These are phyloP conservation scores for Julus scanicus DNA, from an alignment of 2,888 invertebrate genomes.

Conservation along the genomic window DNA sequence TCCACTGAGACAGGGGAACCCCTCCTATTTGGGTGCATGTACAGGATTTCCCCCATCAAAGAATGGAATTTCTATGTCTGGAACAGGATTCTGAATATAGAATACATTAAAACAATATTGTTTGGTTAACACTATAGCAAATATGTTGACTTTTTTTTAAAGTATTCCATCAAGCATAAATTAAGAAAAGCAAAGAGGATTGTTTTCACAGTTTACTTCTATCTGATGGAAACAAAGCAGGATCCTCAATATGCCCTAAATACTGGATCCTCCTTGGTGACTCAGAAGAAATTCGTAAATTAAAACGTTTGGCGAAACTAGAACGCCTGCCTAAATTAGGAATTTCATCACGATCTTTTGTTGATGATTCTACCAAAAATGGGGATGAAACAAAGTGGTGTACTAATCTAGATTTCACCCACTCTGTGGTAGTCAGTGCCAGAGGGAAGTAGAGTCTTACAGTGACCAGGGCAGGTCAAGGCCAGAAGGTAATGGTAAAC, in stretches of 20 bases:
- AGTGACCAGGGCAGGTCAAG: conserved; percentile 43
- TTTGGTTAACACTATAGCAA: too few relatives aligned
- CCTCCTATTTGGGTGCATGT: too few relatives aligned
- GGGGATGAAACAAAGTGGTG: not conserved
- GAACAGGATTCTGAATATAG: too few relatives aligned
- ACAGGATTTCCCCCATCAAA: too few relatives aligned
- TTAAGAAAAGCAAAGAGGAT: not conserved
- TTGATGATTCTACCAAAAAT: not conserved
- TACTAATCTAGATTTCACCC: not conserved
- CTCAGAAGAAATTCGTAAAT: not conserved
- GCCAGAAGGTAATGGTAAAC: conserved; percentile 8
- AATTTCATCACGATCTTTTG: not conserved
- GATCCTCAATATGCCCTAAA: not conserved
- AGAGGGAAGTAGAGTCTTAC: not conserved
- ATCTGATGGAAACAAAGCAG: too few relatives aligned
- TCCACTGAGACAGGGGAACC: too few relatives aligned
- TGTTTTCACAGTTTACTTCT: not conserved
- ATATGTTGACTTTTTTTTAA: too few relatives aligned
- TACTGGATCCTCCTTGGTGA: not conserved
- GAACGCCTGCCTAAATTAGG: not conserved
- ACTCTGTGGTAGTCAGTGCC: not conserved
- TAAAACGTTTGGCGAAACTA: not conserved
- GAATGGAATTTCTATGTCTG: too few relatives aligned
- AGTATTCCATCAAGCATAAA: not conserved
- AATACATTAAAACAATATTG: too few relatives aligned